Percentiles rank a stretch among this genome's conserved stretches.
phyloP scores from a whole-genome alignment of 2,888 invertebrate species.

The Atrina japonica region DNA sequence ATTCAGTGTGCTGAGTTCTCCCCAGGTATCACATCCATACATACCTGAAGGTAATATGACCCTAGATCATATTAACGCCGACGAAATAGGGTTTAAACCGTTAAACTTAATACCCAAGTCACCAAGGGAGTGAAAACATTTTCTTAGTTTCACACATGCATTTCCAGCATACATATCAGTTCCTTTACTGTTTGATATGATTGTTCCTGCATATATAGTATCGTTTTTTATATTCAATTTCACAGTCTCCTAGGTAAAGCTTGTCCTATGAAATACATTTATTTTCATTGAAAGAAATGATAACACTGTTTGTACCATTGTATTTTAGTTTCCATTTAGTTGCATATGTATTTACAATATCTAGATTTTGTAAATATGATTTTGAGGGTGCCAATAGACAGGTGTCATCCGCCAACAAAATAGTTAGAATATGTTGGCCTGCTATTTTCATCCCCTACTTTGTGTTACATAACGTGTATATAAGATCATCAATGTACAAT shows the following conservation, averaged over 20 bases:
- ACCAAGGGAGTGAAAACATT: conserved; percentile 8
- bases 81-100: not conserved
- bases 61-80: not conserved
- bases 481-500: conserved; percentile 18
- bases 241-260: not conserved
- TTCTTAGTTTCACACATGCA: not conserved
- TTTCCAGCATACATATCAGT: no score
- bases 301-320: conserved; percentile 7
- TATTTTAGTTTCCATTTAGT: conserved; percentile 21
- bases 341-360: conserved; percentile 13
- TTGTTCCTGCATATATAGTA: not conserved
- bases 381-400: not conserved
- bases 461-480: not conserved
- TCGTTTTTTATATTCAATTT: not conserved
- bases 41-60: not conserved
- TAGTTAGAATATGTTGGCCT: not conserved
- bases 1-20: not conserved
- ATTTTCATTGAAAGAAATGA: not conserved
- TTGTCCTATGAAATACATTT: not conserved
- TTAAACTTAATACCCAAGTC: not conserved
- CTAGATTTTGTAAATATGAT: not conserved
- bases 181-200: not conserved
- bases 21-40: conserved; percentile 4
- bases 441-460: not conserved
- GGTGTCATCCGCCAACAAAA: conserved; percentile 21